Conservation (phyloP, 2,888 invertebrate genomes). For the Branchellion lobata region DNA sequence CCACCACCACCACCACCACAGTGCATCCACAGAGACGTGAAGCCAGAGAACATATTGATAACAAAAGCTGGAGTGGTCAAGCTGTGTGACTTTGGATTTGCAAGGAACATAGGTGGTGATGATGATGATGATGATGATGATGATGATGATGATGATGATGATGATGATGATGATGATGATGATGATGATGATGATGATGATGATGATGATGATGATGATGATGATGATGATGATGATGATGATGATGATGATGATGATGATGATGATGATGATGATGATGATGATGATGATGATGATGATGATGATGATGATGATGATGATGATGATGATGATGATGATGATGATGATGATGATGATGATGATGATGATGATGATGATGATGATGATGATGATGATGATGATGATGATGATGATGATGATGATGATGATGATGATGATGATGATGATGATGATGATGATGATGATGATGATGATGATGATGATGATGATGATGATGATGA, state of each 20-base stretch:
- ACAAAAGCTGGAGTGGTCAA: constrained; percentile 91
- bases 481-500: constrained; percentile 58
- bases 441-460: constrained; percentile 12
- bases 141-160: constrained; percentile 14
- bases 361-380: constrained; percentile 12
- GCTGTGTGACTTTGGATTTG: constrained; percentile 97
- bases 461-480: constrained; percentile 20
- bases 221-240: constrained; percentile 58
- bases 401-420: constrained; percentile 20
- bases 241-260: constrained; percentile 11
- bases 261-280: constrained; percentile 19
- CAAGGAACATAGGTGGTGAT: constrained; percentile 75
- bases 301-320: constrained; percentile 58
- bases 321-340: constrained; percentile 20
- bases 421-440: constrained; percentile 13
- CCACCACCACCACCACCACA: constrained; percentile 51
- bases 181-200: constrained; percentile 24
- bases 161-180: constrained; percentile 20
- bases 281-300: constrained; percentile 14
- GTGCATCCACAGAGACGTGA: constrained; percentile 94
- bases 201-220: constrained; percentile 16
- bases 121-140: constrained; percentile 19
- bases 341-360: constrained; percentile 12
- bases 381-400: constrained; percentile 58
- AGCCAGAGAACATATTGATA: constrained; percentile 95